Conservation (phyloP, 2,888 invertebrate genomes). For the Hemicrepidius hirtus region DNA sequence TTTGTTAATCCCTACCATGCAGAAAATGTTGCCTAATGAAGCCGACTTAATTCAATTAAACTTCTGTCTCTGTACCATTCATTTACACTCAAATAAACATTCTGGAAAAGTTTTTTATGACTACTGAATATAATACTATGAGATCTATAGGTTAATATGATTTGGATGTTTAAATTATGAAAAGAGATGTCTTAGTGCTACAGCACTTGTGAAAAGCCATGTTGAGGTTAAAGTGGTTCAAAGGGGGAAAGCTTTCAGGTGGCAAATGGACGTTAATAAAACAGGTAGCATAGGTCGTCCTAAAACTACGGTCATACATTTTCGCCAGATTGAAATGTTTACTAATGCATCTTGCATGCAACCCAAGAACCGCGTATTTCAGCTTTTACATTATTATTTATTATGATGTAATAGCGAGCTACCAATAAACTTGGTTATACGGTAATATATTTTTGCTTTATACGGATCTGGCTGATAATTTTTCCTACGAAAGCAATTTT, state of each 20-base stretch:
- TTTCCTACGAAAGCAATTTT: too few species aligned
- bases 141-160: too few species aligned
- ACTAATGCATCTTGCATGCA: slow-evolving; percentile 17
- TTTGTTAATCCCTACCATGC: background rate
- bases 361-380: background rate
- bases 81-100: too few species aligned
- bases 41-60: background rate
- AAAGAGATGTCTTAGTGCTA: background rate
- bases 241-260: slow-evolving; percentile 13
- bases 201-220: background rate
- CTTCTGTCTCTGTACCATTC: background rate
- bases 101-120: background rate
- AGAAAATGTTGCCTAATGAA: slow-evolving; percentile 1
- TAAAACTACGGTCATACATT: slow-evolving; percentile 25
- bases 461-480: too few species aligned
- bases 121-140: too few species aligned
- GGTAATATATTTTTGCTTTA: too few species aligned
- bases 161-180: background rate
- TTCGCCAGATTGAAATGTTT: slow-evolving; percentile 13
- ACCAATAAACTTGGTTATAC: too few species aligned
- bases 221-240: background rate
- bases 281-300: background rate
- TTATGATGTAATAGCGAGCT: too few species aligned
- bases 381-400: slow-evolving; percentile 2
- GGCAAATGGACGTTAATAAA: slow-evolving; percentile 26